A percentile compares a stretch with the other conserved stretches of the same genome.
Evolutionary conservation across 37 sponge, comb jelly and placozoan genomes (phyloP).

Genomic region (Dysidea cf. avara): DNA sequence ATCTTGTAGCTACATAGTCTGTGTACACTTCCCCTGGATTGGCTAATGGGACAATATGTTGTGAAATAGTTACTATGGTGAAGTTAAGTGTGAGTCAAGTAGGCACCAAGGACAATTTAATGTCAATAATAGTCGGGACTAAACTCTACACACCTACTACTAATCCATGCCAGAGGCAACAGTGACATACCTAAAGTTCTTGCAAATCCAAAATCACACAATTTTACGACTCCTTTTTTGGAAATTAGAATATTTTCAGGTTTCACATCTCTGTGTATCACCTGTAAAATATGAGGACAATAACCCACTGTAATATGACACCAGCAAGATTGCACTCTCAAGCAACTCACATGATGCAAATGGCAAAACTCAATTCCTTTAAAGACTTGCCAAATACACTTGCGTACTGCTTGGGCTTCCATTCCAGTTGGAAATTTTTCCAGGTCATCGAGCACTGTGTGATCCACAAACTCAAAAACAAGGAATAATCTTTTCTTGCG

Average conservation of each 20-base stretch:
- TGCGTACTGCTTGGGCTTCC: conserved; percentile 67
- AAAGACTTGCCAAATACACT: conserved; percentile 91
- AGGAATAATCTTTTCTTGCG: conserved; percentile 93
- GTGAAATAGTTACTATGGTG: neutral
- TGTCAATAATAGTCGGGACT: too few relatives aligned
- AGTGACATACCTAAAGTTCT: conserved; percentile 75
- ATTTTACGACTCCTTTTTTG: conserved; percentile 88
- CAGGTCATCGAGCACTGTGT: conserved; percentile 95
- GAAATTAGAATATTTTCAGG: conserved; percentile 98
- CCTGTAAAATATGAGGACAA: conserved; percentile 50
- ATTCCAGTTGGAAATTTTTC: conserved; percentile 89
- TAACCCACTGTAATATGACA: too few relatives aligned
- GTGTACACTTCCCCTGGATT: conserved; percentile 96
- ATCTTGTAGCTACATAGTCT: conserved; percentile 99
- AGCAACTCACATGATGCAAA: conserved; percentile 78
- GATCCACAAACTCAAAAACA: conserved; percentile 99
- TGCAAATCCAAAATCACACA: conserved; percentile 99
- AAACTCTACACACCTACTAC: too few relatives aligned
- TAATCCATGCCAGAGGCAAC: too few relatives aligned
- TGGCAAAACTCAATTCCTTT: conserved; percentile 96
- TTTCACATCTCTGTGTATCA: conserved; percentile 98
- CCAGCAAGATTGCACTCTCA: too few relatives aligned
- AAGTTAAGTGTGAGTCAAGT: neutral
- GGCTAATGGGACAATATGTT: conserved; percentile 36
- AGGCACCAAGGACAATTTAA: neutral